Percentiles rank a stretch among this genome's conserved stretches.
These are phyloP conservation scores for Hetaerina titia DNA, from an alignment of 2,888 invertebrate genomes.

Conservation along the genomic window DNA sequence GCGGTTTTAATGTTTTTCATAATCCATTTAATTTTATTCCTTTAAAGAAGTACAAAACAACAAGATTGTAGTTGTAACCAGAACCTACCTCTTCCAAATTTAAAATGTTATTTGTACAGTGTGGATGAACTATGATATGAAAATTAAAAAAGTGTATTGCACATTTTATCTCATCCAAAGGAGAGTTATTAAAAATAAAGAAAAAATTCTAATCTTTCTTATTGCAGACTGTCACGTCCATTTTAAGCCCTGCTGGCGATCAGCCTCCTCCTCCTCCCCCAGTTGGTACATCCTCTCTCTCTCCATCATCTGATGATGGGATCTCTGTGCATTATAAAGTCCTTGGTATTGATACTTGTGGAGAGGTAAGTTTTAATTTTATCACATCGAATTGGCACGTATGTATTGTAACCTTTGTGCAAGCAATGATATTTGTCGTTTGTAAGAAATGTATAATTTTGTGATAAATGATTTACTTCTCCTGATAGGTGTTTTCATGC, in stretches of 20 bases:
- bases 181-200: not conserved
- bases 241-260: constrained; percentile 30
- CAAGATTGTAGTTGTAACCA: not conserved
- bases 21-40: constrained; percentile 60
- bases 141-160: not conserved
- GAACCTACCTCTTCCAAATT: not conserved
- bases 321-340: constrained; percentile 79
- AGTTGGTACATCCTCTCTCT: constrained; percentile 38
- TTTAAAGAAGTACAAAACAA: not conserved
- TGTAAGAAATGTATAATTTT: not conserved
- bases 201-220: not conserved
- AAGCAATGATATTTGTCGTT: not conserved
- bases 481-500: no score
- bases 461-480: no score
- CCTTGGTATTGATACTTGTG: constrained; percentile 87
- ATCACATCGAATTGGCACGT: not conserved
- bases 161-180: not conserved
- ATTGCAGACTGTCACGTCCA: constrained; percentile 10
- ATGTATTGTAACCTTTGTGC: not conserved
- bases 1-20: not conserved
- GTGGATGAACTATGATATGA: no score
- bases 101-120: no score
- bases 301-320: constrained; percentile 29
- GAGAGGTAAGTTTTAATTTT: constrained; percentile 73
- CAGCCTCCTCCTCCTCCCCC: constrained; percentile 46